Base-by-base conservation (phyloP, 2,113 vertebrate species). In the Electrona antarctica region DNA sequence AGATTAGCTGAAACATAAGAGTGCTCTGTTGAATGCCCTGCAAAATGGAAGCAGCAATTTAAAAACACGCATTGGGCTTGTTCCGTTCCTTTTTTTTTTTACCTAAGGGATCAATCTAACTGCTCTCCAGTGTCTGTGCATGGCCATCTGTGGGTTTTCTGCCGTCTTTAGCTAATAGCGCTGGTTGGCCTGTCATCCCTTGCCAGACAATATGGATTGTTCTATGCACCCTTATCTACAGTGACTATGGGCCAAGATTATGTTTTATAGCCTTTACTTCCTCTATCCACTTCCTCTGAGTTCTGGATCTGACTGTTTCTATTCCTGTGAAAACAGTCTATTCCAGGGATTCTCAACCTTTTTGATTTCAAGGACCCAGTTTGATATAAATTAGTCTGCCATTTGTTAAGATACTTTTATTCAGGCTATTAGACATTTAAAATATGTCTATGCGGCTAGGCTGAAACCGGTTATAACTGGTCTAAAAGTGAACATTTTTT, bases 1-100 rank as follows among this genome's bases (percentile, higher is more conserved):
- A 46, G 46, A 68, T 58, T 76, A 79, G 80, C 64, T 41, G 33
- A 52, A 62, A 65, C 66, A 65, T 74, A 52, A 71, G 46, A 59
- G 54, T 71, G 69, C 66, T 71, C 50, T 52, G 50, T 7, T 15
- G 52, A 71, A 74, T 33, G 63, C 13, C 57, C 73, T 61, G 21
- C 7, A 73, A 78, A 47, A 57, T 67, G 21, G 72, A 41, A 29
- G 48, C 4, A 70, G 50, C 52, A 52, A 47, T 56, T 47, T 33
- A 7, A 60, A 11, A 41, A 33, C 8, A 60, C 33, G 15, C 13
- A 13, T 55, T 55, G 52, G 4, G 13, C 52, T 55, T 55, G 52
- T 55, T 14, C 13, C 7, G 2, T 55, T 4, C n/a, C 4, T n/a
- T n/a, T 55, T 9, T 55, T n/a, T 14, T 13, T 54, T 54, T n/a